Evolutionary conservation across 2,888 invertebrate genomes (phyloP).

Genomic region (Anthophora plumipes): DNA sequence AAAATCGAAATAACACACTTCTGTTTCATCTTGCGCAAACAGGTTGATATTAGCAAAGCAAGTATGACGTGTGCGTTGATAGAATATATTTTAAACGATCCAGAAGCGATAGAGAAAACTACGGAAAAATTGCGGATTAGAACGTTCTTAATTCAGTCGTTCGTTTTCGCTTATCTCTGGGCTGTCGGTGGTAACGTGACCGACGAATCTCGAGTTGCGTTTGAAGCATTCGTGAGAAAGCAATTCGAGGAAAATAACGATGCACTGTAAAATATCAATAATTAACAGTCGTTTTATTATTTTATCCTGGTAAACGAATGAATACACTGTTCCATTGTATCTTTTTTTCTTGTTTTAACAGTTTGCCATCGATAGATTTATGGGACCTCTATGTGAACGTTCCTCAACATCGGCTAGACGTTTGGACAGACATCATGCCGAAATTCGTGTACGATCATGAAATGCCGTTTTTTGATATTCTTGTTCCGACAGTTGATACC

Average conservation of each 20-base stretch:
- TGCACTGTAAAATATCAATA: conserved; percentile 85
- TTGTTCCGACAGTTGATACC: conserved; percentile 96
- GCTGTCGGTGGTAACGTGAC: conserved; percentile 93
- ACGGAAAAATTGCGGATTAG: conserved; percentile 86
- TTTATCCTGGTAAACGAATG: no score
- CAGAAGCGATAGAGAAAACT: conserved; percentile 88
- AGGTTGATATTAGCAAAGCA: conserved; percentile 94
- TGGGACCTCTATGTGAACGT: conserved; percentile 93
- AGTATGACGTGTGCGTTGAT: conserved; percentile 90
- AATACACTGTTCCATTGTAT: neutral
- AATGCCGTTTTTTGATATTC: conserved; percentile 93
- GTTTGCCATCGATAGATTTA: conserved; percentile 90
- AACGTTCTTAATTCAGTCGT: conserved; percentile 90
- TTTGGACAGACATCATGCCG: conserved; percentile 93
- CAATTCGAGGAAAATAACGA: conserved; percentile 90
- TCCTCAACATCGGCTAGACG: conserved; percentile 89
- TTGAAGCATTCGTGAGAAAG: conserved; percentile 89
- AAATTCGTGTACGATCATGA: conserved; percentile 89
- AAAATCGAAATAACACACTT: neutral
- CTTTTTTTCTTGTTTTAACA: conserved; percentile 79
- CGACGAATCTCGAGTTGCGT: conserved; percentile 89
- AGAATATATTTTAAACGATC: conserved; percentile 89
- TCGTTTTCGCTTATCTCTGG: conserved; percentile 94
- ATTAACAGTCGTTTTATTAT: neutral
- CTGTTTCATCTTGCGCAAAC: neutral